Percentiles rank a stretch among this genome's conserved stretches.
These are phyloP conservation scores for Hystrix brachyura DNA, from an alignment of 2,113 vertebrate species.

Conservation along the genomic window DNA sequence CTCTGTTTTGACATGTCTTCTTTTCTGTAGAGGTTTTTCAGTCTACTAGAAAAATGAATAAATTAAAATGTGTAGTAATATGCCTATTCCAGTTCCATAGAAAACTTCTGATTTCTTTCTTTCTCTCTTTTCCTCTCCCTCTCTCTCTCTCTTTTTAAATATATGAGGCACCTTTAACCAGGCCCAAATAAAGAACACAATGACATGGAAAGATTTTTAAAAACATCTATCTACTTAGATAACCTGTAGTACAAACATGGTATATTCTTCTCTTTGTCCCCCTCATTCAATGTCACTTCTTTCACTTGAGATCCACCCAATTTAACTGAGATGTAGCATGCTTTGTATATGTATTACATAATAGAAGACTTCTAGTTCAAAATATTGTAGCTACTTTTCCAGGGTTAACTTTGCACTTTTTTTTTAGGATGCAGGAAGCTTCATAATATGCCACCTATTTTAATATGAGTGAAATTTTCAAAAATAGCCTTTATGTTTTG, in stretches of 20 bases:
- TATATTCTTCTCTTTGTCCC: background rate
- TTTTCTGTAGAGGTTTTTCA: background rate
- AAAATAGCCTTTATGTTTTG: slow-evolving; percentile 5
- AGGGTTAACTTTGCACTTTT: background rate
- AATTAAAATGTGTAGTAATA: background rate
- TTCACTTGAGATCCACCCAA: background rate
- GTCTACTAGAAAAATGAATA: background rate
- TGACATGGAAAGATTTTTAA: background rate
- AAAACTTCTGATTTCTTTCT: background rate
- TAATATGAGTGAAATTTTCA: background rate
- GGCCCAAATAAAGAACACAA: background rate
- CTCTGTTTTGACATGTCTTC: background rate
- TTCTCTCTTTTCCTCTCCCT: background rate
- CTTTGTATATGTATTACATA: background rate
- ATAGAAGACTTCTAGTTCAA: slow-evolving; percentile 17
- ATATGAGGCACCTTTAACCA: background rate
- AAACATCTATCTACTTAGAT: background rate
- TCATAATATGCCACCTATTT: background rate
- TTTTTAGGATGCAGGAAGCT: background rate
- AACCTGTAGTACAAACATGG: background rate
- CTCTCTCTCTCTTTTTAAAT: background rate
- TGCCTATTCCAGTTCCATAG: background rate
- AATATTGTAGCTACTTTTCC: background rate
- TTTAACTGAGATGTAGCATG: background rate
- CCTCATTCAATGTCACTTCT: background rate